Evolutionary conservation across 2,888 invertebrate species (phyloP).

Genomic region (Phorcus lineatus): DNA sequence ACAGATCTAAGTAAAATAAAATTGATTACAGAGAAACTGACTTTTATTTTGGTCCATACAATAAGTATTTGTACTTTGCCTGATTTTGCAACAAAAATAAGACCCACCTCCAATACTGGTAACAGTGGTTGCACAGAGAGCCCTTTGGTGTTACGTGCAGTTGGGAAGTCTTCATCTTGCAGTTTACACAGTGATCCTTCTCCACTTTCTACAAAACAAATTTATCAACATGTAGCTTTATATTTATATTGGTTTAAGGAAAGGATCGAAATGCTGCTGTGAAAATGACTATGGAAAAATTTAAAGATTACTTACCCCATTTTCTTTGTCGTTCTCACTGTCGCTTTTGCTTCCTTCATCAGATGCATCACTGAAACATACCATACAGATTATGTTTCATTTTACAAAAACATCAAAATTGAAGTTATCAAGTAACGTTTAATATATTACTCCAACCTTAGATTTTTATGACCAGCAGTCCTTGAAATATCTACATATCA

Average conservation of each 20-base stretch:
- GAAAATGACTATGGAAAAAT: background rate
- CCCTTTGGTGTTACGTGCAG: conserved; percentile 82
- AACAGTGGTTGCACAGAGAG: conserved; percentile 87
- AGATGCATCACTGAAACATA: background rate
- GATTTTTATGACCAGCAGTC: too few species aligned
- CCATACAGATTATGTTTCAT: background rate
- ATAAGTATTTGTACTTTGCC: too few species aligned
- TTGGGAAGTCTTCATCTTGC: conserved; percentile 86
- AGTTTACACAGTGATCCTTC: conserved; percentile 79
- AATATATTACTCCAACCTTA: too few species aligned
- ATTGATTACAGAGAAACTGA: too few species aligned
- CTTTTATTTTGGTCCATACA: too few species aligned
- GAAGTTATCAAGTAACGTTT: too few species aligned
- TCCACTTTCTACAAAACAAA: conserved; percentile 54
- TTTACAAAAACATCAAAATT: too few species aligned
- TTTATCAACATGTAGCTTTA: background rate
- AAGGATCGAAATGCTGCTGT: background rate
- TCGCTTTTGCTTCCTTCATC: background rate
- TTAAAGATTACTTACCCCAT: background rate
- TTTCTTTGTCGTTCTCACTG: background rate
- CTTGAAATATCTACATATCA: too few species aligned
- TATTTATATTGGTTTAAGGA: background rate
- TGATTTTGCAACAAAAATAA: background rate
- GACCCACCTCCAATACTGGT: conserved; percentile 85
- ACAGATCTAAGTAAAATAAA: too few species aligned